A percentile compares a stretch with the other conserved stretches of the same genome.
phyloP scores from a whole-genome alignment of 2,113 vertebrate genomes.

The Myrmecobius fasciatus region DNA sequence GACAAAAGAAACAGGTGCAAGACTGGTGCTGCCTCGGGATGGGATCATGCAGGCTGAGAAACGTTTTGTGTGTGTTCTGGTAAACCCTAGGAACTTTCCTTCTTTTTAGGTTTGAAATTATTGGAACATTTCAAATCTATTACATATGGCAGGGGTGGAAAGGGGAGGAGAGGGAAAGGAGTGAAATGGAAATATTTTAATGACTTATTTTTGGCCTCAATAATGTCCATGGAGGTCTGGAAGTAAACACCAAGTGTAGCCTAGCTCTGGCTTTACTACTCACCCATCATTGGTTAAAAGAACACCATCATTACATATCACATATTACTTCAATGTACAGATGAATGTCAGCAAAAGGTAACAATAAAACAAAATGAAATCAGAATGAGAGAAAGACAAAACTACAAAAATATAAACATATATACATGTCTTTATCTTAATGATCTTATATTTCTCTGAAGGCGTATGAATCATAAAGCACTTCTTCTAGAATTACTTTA shows the following conservation, averaged over 20 bases:
- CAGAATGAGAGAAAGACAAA: background rate
- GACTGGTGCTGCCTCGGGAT: background rate
- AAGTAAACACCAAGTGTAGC: background rate
- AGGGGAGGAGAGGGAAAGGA: constrained; percentile 30
- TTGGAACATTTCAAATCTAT: constrained; percentile 55
- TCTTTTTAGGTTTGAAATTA: constrained; percentile 44
- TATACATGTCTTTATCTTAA: background rate
- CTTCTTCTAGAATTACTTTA: constrained; percentile 67
- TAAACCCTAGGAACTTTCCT: background rate
- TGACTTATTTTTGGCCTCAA: constrained; percentile 55
- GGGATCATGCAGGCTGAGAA: background rate
- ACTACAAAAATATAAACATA: background rate
- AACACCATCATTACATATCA: constrained; percentile 23
- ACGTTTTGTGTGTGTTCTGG: background rate
- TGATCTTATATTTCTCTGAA: constrained; percentile 49
- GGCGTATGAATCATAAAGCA: constrained; percentile 61
- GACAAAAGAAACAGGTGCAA: background rate
- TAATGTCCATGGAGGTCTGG: constrained; percentile 17
- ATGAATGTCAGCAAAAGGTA: background rate
- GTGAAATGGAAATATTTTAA: constrained; percentile 54
- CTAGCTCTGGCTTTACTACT: background rate
- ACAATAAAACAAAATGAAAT: rapidly evolving
- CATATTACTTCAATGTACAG: background rate
- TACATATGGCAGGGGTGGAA: constrained; percentile 43
- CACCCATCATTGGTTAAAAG: constrained; percentile 26